Percentiles rank a stretch among this genome's conserved stretches.
Evolutionary conservation across 2,113 vertebrate genomes (phyloP).

Genomic region (Gymnogyps californianus): DNA sequence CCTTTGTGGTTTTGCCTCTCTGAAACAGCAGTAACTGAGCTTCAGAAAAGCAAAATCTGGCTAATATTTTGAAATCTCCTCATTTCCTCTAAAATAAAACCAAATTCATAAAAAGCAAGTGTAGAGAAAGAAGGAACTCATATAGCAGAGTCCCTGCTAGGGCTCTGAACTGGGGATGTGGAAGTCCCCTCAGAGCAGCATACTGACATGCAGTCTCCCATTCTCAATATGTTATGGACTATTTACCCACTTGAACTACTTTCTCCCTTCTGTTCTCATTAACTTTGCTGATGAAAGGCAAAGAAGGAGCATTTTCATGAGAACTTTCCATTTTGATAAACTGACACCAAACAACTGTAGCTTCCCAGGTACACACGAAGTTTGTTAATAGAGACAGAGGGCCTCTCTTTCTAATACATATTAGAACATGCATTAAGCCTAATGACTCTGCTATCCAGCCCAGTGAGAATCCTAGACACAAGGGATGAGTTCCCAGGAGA

Average conservation of each 20-base stretch:
- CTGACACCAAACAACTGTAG: not conserved
- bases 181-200: not conserved
- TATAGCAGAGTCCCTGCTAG: not conserved
- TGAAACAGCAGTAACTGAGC: not conserved
- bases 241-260: not conserved
- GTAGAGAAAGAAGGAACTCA: not conserved
- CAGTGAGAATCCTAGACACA: not conserved
- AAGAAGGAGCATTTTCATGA: not conserved
- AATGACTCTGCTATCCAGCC: not conserved
- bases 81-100: not conserved
- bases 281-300: not conserved
- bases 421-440: rapidly evolving
- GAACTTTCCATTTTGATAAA: not conserved
- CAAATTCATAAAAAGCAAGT: not conserved
- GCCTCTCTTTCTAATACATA: not conserved
- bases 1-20: not conserved
- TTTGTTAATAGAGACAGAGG: not conserved
- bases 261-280: not conserved
- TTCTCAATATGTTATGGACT: not conserved
- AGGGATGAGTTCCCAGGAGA: not conserved
- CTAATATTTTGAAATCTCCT: not conserved
- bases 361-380: not conserved
- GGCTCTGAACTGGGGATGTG: not conserved
- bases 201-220: rapidly evolving
- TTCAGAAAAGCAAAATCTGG: not conserved